Base-by-base conservation (phyloP, 1,140 invertebrate species). In the Coenobita brevimanus region DNA sequence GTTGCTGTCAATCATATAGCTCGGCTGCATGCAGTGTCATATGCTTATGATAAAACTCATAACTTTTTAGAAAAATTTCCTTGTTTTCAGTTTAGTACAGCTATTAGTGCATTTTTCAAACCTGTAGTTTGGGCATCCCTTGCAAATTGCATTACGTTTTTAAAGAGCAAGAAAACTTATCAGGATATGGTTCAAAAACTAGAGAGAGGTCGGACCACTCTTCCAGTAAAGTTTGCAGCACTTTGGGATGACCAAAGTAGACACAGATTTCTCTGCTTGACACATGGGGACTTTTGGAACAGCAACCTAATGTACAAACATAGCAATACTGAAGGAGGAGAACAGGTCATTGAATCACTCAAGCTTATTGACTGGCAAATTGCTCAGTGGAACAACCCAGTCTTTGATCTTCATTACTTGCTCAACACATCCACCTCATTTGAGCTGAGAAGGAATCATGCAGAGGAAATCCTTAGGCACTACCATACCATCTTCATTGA, bases 291-390 rank as follows among this genome's bases (percentile, higher is more conserved):
- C 24, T 89, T 86, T 81, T 90, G 89, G 89, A 88, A 80, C 38
- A 90, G 82, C 57, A 90, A 90, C 62, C 81, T 90, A 17, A 73
- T 90, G 54, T 90, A 73, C 69, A 71, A 43, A 24, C 82, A 90
- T 41, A 27, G 81, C 41, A 33, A 33, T 33, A 27, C 15, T 50
- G 15, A 62, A 13, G 64, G 81, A 78, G 83, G 54, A 17, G 50
- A 73, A 33, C 50, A 46, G 46, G 30, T 21, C 4, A 75, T 89
- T n/a, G 89, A 88, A n/a, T 82, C 78, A 27, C 67, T 88, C 8
- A 90, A 90, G 46, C 50, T 88, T 36, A 84, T 90, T 73, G 89
- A 90, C 36, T 90, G 89, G 89, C 89, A 90, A 57, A 89, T 88
- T 67, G 30, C 80, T 38, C 87, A 89, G 82, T 90, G 89, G 87